phyloP scores from a whole-genome alignment of 2,888 invertebrate genomes.

The Drosophila ezoana region DNA sequence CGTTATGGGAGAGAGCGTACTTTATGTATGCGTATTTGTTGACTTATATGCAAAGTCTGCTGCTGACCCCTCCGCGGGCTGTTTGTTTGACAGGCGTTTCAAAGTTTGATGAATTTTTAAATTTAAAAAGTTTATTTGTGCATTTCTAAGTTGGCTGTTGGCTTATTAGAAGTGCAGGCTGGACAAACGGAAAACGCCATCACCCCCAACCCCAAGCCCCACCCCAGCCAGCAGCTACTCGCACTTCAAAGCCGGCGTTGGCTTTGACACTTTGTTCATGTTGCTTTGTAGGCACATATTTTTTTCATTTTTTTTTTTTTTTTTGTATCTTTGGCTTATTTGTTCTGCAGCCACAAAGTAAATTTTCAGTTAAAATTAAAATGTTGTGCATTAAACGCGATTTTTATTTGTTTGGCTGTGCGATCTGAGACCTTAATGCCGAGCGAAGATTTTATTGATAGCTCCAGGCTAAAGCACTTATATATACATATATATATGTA shows the following conservation, averaged over 20 bases:
- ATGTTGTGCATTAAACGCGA: conserved; percentile 51
- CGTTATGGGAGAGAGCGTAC: conserved; percentile 22
- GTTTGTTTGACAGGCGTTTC: conserved; percentile 70
- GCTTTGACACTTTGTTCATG: conserved; percentile 51
- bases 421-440: conserved; percentile 5
- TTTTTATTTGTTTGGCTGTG: conserved; percentile 48
- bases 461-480: conserved; percentile 32
- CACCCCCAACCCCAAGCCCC: neutral
- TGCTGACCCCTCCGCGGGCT: conserved; percentile 55
- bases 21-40: conserved; percentile 35
- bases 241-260: conserved; percentile 61
- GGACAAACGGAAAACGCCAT: conserved; percentile 14
- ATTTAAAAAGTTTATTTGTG: conserved; percentile 81
- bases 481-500: neutral
- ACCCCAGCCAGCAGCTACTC: neutral
- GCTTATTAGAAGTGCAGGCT: conserved; percentile 71
- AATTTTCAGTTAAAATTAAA: conserved; percentile 46
- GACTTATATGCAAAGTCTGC: conserved; percentile 33
- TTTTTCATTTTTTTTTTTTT: conserved; percentile 13
- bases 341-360: conserved; percentile 46
- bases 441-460: conserved; percentile 52
- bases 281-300: conserved; percentile 15
- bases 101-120: conserved; percentile 80
- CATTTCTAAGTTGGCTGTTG: conserved; percentile 73
- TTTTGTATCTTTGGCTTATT: conserved; percentile 28